Evolutionary conservation across 2,113 vertebrate species (phyloP).

Genomic region (Galbula dea): DNA sequence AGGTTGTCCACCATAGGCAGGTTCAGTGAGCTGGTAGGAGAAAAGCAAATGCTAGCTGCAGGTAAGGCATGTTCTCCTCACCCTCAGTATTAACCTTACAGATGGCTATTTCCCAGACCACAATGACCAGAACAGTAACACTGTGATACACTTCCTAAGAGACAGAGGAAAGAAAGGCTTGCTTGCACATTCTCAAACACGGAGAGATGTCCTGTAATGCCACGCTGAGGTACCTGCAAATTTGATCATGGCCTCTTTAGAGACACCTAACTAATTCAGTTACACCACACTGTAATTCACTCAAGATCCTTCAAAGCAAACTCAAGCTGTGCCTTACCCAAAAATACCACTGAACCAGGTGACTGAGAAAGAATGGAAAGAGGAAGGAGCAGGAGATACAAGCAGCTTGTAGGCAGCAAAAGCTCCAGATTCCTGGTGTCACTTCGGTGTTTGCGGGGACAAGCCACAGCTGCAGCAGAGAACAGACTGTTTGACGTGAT

Average conservation of each 20-base stretch:
- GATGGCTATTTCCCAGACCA: slow-evolving; percentile 3
- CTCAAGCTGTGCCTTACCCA: slow-evolving; percentile 12
- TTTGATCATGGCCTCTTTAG: slow-evolving; percentile 20
- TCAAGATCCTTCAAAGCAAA: slow-evolving; percentile 4
- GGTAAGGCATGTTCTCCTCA: neutral
- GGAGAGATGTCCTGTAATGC: neutral
- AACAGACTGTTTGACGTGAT: neutral
- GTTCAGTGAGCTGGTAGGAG: neutral
- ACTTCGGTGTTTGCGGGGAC: neutral
- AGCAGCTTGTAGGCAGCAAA: neutral
- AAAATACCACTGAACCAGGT: slow-evolving; percentile 11
- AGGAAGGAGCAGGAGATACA: neutral
- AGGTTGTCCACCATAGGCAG: neutral
- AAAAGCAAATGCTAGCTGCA: neutral
- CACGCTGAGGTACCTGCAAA: neutral
- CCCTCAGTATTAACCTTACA: neutral
- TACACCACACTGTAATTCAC: neutral
- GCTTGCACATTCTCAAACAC: neutral
- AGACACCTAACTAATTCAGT: slow-evolving; percentile 20
- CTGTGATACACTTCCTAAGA: neutral
- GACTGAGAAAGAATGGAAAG: neutral
- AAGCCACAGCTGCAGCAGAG: neutral
- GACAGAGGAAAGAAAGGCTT: neutral
- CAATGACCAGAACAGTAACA: neutral
- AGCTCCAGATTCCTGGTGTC: neutral